Conservation (phyloP, 2,888 invertebrate genomes). For the Meloe dianella region DNA sequence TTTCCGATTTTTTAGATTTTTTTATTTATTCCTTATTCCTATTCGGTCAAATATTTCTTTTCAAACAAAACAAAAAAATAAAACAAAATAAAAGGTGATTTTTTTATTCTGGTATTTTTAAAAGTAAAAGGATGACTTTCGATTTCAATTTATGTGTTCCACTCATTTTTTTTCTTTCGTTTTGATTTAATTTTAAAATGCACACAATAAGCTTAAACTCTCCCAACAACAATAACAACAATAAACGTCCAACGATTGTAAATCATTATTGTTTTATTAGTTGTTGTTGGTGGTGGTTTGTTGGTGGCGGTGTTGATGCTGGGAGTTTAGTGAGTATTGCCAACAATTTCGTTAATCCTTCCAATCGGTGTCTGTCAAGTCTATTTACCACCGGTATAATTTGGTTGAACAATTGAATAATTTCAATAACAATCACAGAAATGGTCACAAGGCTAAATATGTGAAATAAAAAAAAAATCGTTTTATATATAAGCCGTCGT, state of each 20-base stretch:
- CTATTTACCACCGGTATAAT: neutral
- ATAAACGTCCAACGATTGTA: conserved; percentile 46
- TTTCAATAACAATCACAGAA: neutral
- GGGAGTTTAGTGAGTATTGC: neutral
- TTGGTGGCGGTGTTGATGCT: neutral
- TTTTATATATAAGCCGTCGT: neutral
- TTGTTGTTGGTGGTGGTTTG: conserved; percentile 3
- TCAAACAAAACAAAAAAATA: neutral
- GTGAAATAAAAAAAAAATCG: too few species aligned
- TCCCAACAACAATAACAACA: conserved; percentile 25
- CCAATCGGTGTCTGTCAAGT: neutral
- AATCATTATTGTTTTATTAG: conserved; percentile 40
- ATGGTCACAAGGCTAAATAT: neutral
- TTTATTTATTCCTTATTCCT: neutral
- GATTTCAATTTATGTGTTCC: conserved; percentile 1
- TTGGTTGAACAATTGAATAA: neutral
- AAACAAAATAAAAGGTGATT: too few species aligned
- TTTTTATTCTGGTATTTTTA: neutral
- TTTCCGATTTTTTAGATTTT: too few species aligned
- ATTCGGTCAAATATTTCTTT: conserved; percentile 1
- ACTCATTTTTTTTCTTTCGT: neutral
- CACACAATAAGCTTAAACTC: conserved; percentile 12
- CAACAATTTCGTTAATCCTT: neutral
- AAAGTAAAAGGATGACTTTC: conserved; percentile 8
- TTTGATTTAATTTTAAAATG: conserved; percentile 8